phyloP scores from a whole-genome alignment of 2,888 invertebrate species.

The Diarsia mendica region DNA sequence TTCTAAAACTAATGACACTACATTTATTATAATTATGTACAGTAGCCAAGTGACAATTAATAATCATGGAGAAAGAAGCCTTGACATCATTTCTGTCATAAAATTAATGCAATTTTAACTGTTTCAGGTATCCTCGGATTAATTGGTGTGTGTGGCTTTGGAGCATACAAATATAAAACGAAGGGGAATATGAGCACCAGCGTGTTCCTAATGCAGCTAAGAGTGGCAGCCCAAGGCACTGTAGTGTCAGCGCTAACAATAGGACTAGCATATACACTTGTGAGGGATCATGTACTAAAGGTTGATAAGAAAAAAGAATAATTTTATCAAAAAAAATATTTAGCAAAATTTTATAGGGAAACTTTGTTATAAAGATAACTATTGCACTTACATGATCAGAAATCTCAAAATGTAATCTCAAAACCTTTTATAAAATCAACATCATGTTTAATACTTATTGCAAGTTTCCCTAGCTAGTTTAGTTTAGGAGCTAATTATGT shows the following conservation, averaged over 20 bases:
- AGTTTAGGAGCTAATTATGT: constrained; percentile 69
- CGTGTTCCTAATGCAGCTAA: constrained; percentile 95
- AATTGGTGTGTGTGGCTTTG: constrained; percentile 92
- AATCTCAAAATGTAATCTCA: constrained; percentile 62
- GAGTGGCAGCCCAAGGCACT: constrained; percentile 96
- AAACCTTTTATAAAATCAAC: background rate
- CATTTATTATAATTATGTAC: background rate
- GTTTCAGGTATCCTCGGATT: constrained; percentile 93
- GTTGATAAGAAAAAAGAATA: constrained; percentile 77
- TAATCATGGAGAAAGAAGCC: background rate
- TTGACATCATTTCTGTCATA: background rate
- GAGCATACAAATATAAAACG: constrained; percentile 93
- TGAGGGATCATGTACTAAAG: constrained; percentile 87
- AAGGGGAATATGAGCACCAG: constrained; percentile 95
- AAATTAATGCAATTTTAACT: background rate
- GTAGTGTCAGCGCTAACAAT: constrained; percentile 94
- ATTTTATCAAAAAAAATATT: constrained; percentile 14
- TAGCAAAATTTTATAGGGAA: constrained; percentile 46
- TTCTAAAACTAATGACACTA: background rate
- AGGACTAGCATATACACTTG: constrained; percentile 93
- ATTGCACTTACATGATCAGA: constrained; percentile 33
- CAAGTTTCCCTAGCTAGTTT: constrained; percentile 65
- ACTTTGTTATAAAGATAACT: constrained; percentile 29
- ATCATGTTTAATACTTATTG: constrained; percentile 13
- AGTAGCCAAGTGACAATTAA: background rate